Evolutionary conservation across 2,888 invertebrate genomes (phyloP), one percentile per base, ranked within the genome.

Genomic region (Eledone cirrhosa): DNA sequence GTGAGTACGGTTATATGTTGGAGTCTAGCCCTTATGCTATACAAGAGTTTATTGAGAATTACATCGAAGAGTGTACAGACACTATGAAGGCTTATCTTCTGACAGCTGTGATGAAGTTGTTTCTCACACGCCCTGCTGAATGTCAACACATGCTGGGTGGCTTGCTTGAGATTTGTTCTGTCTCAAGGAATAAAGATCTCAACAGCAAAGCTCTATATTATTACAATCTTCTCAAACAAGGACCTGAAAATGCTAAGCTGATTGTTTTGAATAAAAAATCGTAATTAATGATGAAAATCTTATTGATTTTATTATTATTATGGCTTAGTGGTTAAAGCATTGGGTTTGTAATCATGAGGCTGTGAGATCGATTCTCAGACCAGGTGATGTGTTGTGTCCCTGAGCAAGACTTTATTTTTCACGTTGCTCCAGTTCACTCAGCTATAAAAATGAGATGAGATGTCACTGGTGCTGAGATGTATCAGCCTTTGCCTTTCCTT

Each of bases 141-240:
- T 85, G 86, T 82, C 90, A 90, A 80, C 81, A 84, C n/a, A 79
- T 88, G 33, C 83, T 90, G 14, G 89, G 88, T n/a, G 80, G 79
- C 24, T 31, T 89, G 47, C 82, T 90, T 24, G 88, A 90, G 79
- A 72, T 80, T 27, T 87, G 87, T 78, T 59, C 83, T 14, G 78
- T 80, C 22, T 83, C 85, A 76, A 53, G 78, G 14, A 82, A 87
- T 72, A 79, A 83, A 13, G 84, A 84, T 33, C 78, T 88, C 19
- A 72, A 82, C 27, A 83, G 83, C 41, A 83, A 84, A 48, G 85
- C 86, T 0, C 33, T 77, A 41, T 86, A 84, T 53, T 84, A 86
- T 77, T 86, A 86, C 79, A 80, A 80, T n/a, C 63, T 87, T 29
- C 77, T 86, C 4, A 63, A 80, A 53, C 78, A 72, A 11, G 81